Base-by-base conservation (phyloP, 2,113 vertebrate genomes). In the Halichoeres trimaculatus region DNA sequence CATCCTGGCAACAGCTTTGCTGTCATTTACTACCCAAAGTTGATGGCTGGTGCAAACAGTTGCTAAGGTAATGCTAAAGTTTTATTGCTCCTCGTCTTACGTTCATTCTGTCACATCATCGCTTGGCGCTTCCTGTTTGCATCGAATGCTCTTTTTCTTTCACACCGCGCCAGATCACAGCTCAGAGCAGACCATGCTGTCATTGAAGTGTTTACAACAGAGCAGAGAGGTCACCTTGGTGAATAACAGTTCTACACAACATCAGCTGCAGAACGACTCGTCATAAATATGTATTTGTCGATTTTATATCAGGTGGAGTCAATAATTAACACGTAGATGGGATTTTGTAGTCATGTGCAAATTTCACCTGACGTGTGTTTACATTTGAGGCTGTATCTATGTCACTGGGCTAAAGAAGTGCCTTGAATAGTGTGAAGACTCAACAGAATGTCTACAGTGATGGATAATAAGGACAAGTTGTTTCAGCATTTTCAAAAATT, bases 11-110 rank as follows among this genome's bases (percentile, higher is more conserved):
- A 45, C 67, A 47, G 43, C 50, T 73, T 65, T 24, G 13, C 43
- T 68, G 22, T 57, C 69, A 51, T 87, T 85, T 85, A 89, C 78
- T 63, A 69, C 60, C 68, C 38, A 17, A 40, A 54, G 70, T 72
- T 45, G 74, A 88, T 76, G 70, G 54, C 65, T 30, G 22, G 71
- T 17, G 81, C 86, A 90, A 90, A 91, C 85, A 85, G 77, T 52
- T 47, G 63, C 70, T 24, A 17, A 16, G 76, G 69, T 36, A 35
- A 62, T 78, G 59, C 66, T 55, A 22, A 73, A 76, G 67, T 70
- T 87, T 87, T 88, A 91, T 74, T 61, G 75, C 73, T 22, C 38
- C 24, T 38, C 48, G 66, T 63, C 63, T 90, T 90, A 84, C 78
- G 76, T 80, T 75, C 47, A 76, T 62, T 64, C 67, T 34, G 66